phyloP scores from a whole-genome alignment of 2,888 invertebrate genomes.

The Cordylochernes scorpioides region DNA sequence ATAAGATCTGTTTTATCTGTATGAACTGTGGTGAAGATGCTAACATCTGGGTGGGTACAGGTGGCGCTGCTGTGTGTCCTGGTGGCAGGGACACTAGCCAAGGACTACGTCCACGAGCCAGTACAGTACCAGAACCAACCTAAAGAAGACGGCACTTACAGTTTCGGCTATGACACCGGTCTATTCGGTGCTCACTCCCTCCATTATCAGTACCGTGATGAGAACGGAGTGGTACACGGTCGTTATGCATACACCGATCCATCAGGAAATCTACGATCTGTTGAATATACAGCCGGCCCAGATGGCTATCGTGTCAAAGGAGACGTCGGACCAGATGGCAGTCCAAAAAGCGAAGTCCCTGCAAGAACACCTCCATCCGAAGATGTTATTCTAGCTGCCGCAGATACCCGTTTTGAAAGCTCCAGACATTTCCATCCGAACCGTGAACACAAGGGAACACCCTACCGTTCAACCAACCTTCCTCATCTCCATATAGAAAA shows the following conservation, averaged over 20 bases:
- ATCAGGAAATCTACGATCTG: conserved; percentile 10
- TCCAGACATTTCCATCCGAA: conserved; percentile 1
- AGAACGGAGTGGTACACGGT: conserved; percentile 12
- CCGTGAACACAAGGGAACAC: not conserved
- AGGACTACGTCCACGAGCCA: too few species aligned
- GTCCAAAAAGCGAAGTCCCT: conserved; percentile 4
- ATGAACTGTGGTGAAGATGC: too few species aligned
- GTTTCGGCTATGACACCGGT: conserved; percentile 15
- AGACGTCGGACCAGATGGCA: conserved; percentile 8
- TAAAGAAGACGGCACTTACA: conserved; percentile 14
- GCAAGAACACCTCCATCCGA: not conserved
- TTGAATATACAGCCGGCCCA: conserved; percentile 12
- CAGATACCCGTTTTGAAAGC: not conserved
- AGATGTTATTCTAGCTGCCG: not conserved
- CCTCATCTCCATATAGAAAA: too few species aligned
- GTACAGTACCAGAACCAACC: too few species aligned
- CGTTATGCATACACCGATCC: conserved; percentile 15
- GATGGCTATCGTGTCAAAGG: conserved; percentile 7
- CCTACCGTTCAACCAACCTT: too few species aligned
- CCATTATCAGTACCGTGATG: conserved; percentile 13
- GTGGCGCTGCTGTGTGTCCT: too few species aligned
- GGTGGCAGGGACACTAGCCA: too few species aligned
- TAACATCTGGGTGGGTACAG: too few species aligned
- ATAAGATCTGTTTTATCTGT: too few species aligned
- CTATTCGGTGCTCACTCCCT: conserved; percentile 13